Evolutionary conservation across 2,888 invertebrate genomes (phyloP), one percentile per base, ranked within the genome.

Genomic region (Tubulanus polymorphus): DNA sequence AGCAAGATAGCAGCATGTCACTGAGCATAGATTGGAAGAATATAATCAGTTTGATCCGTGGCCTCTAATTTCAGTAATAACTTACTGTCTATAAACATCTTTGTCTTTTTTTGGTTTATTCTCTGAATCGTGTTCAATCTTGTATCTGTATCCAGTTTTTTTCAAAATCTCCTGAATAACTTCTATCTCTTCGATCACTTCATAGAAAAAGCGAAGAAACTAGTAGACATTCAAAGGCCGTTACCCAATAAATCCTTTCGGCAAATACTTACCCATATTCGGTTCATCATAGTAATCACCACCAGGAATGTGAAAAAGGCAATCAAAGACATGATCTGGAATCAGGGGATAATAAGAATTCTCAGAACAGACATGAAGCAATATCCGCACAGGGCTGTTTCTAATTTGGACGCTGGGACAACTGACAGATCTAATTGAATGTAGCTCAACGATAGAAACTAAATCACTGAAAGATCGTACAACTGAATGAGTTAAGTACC

Each of bases 251-350:
- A n/a, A n/a, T n/a, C n/a, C n/a, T 12, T 25, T 18, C 23, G 15
- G 2, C 18, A 20, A 49, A 37, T 15, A 29, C 41, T 58, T 61
- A 72, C 73, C 68, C 12, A 85, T 84, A 45, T 81, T 66, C 12
- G 82, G 78, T 30, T 80, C 81, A 61, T 86, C 84, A 54, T 79
- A 84, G 37, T 81, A 79, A 1, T 83, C 82, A 0, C 83, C 80
- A 62, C 85, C 84, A 56, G 85, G 83, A 0, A 87, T 83, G 78
- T 85, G 87, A 30, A 84, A 77, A 80, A 91, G 83, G 0, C 85
- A 85, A 72, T 87, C 86, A 63, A 86, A 84, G 0, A 91, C 81
- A 71, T 88, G 85, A 66, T 87, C 86, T 86, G 81, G 27, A 83
- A 72, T 76, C 30, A 27, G 49, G 25, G 47, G 60, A 48, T 25